These are phyloP conservation scores for Abrostola tripartita DNA, from an alignment of 2,888 invertebrate species.

Conservation along the genomic window DNA sequence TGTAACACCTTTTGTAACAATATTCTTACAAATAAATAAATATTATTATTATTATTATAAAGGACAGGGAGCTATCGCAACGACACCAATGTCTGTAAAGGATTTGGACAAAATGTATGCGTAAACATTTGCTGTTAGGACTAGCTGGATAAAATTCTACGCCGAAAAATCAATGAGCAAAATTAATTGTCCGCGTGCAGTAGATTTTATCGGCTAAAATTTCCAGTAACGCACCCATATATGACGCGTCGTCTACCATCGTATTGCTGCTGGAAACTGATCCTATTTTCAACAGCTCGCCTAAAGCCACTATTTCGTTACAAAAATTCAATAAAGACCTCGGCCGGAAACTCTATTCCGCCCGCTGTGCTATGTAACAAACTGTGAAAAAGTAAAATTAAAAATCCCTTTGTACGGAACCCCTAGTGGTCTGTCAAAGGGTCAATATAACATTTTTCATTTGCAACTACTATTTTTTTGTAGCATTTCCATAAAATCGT, in stretches of 20 bases:
- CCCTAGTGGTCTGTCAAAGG: slow-evolving; percentile 38
- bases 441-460: slow-evolving; percentile 39
- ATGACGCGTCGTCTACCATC: slow-evolving; percentile 4
- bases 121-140: too few relatives aligned
- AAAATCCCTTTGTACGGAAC: slow-evolving; percentile 50
- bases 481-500: slow-evolving; percentile 31
- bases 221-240: neutral
- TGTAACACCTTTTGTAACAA: too few relatives aligned
- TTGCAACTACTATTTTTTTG: slow-evolving; percentile 35
- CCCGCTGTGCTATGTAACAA: slow-evolving; percentile 36
- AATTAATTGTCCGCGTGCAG: neutral
- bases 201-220: neutral
- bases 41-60: too few relatives aligned
- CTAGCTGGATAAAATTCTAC: too few relatives aligned
- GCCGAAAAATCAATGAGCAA: neutral
- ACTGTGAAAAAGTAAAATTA: slow-evolving; percentile 55
- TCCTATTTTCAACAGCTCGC: slow-evolving; percentile 11
- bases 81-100: too few relatives aligned
- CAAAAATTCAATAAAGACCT: slow-evolving; percentile 52
- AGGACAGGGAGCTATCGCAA: too few relatives aligned
- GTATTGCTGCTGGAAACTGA: slow-evolving; percentile 24
- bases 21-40: too few relatives aligned
- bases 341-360: slow-evolving; percentile 30
- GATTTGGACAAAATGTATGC: too few relatives aligned
- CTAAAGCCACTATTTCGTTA: slow-evolving; percentile 30